A percentile compares a stretch with the other conserved stretches of the same genome.
These are phyloP conservation scores for Zeuzera pyrina DNA, from an alignment of 2,888 invertebrate genomes.

Conservation along the genomic window DNA sequence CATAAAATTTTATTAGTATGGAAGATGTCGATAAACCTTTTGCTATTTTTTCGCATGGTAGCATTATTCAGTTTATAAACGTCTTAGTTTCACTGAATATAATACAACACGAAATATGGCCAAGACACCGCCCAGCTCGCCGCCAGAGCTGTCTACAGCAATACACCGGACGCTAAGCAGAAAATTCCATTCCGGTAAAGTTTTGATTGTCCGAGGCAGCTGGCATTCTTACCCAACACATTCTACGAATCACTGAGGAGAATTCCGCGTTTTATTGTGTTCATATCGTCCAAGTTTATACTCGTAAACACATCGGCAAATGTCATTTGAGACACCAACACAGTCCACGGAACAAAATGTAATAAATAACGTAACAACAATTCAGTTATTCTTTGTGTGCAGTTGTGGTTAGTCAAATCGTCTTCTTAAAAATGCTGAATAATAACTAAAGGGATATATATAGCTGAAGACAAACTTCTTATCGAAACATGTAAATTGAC, in stretches of 20 bases:
- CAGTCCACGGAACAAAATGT: too few species aligned
- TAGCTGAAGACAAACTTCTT: too few species aligned
- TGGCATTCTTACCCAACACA: slow-evolving; percentile 66
- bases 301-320: slow-evolving; percentile 42
- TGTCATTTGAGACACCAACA: slow-evolving; percentile 32
- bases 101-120: slow-evolving; percentile 17
- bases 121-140: slow-evolving; percentile 25
- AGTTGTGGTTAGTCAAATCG: too few species aligned
- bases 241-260: slow-evolving; percentile 49
- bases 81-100: slow-evolving; percentile 1
- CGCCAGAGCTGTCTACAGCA: slow-evolving; percentile 24
- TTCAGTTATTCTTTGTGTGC: too few species aligned
- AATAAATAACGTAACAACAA: too few species aligned
- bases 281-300: slow-evolving; percentile 50
- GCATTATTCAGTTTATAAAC: neutral
- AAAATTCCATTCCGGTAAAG: slow-evolving; percentile 65
- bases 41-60: slow-evolving; percentile 20
- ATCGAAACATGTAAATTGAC: too few species aligned
- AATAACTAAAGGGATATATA: too few species aligned
- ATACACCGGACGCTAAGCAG: slow-evolving; percentile 61
- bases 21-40: too few species aligned
- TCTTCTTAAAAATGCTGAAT: too few species aligned
- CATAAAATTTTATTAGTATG: too few species aligned
- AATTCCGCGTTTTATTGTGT: slow-evolving; percentile 60
- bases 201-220: slow-evolving; percentile 72